A percentile compares a stretch with the other conserved stretches of the same genome.
These are phyloP conservation scores for Pelodytes ibericus DNA, from an alignment of 2,797 vertebrate species.

Conservation along the genomic window DNA sequence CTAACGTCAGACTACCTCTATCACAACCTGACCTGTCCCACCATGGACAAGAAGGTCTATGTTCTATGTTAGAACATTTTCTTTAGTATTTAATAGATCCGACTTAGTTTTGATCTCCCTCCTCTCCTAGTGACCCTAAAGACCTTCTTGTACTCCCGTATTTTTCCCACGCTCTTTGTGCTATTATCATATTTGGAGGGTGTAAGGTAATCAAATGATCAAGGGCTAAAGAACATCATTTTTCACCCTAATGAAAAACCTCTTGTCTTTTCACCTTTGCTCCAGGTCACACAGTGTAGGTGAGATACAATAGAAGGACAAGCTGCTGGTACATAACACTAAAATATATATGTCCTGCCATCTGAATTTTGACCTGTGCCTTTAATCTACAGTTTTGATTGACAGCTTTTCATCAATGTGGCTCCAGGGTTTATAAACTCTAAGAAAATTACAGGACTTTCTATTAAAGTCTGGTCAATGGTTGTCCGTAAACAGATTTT, in stretches of 20 bases:
- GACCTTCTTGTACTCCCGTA: constrained; percentile 36
- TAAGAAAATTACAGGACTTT: background rate
- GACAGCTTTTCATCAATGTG: constrained; percentile 13
- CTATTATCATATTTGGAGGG: constrained; percentile 21
- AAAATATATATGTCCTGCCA: constrained; percentile 7
- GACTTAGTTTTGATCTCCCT: constrained; percentile 45
- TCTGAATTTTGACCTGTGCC: background rate
- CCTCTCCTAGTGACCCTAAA: constrained; percentile 52
- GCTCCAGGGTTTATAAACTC: background rate
- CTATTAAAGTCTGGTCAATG: background rate
- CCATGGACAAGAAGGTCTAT: background rate
- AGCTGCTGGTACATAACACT: background rate
- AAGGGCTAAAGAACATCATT: constrained; percentile 14
- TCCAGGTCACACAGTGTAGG: constrained; percentile 42
- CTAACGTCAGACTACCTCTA: no score
- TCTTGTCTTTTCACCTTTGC: constrained; percentile 47
- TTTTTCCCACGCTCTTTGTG: constrained; percentile 37
- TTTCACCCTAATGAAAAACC: constrained; percentile 30
- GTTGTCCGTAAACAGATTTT: background rate
- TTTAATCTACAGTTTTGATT: background rate
- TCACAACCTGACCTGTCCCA: background rate
- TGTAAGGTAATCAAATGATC: constrained; percentile 24
- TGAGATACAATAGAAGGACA: constrained; percentile 10
- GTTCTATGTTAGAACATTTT: no score
- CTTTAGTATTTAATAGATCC: background rate